phyloP scores from a whole-genome alignment of 2,888 invertebrate genomes.

The Himalopsyche kuldschensis region DNA sequence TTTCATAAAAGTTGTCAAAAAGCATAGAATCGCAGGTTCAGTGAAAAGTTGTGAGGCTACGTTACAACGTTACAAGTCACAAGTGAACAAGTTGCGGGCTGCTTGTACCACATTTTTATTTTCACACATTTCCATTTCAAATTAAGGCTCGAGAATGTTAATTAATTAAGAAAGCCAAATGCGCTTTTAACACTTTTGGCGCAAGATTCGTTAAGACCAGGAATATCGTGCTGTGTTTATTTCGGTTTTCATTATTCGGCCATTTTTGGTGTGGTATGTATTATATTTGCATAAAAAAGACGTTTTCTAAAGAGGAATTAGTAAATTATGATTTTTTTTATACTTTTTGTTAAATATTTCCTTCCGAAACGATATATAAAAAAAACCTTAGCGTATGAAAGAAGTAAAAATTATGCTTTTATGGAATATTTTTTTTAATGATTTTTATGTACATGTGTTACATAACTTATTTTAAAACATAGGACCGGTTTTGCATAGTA shows the following conservation, averaged over 20 bases:
- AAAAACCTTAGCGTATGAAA: too few species aligned
- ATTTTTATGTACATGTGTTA: too few species aligned
- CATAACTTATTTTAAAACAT: too few species aligned
- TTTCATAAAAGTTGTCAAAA: too few species aligned
- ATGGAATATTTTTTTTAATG: too few species aligned
- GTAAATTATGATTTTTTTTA: too few species aligned
- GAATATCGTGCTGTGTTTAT: background rate
- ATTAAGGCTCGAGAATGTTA: constrained; percentile 30
- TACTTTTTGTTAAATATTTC: too few species aligned
- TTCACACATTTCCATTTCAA: constrained; percentile 30
- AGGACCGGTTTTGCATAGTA: too few species aligned
- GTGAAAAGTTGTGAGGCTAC: background rate
- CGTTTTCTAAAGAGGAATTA: too few species aligned
- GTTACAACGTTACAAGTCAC: background rate
- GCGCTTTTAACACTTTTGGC: background rate
- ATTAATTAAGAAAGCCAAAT: constrained; percentile 20
- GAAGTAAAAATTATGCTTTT: too few species aligned
- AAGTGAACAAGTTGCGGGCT: background rate
- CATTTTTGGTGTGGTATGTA: background rate
- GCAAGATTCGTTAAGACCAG: background rate
- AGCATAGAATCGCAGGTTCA: background rate
- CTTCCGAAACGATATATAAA: too few species aligned
- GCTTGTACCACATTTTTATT: background rate
- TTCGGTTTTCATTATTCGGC: background rate
- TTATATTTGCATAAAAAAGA: too few species aligned